These are phyloP conservation scores for Drosophila willistoni DNA, from an alignment of 1,140 invertebrate species.

Conservation along the genomic window DNA sequence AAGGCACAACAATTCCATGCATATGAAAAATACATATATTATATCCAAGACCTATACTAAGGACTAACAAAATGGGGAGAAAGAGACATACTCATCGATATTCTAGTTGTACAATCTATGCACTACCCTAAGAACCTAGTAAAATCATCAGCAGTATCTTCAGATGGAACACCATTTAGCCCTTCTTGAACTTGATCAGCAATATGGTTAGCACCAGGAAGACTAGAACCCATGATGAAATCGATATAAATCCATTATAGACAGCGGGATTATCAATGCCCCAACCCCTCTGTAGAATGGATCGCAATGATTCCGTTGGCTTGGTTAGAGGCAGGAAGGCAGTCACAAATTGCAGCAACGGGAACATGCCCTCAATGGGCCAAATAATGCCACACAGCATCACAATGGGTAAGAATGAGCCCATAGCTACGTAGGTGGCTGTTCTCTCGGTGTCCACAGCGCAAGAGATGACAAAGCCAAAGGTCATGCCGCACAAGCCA, in stretches of 20 bases:
- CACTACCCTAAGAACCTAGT: slow-evolving; percentile 74
- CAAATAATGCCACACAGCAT: slow-evolving; percentile 94
- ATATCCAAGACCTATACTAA: slow-evolving; percentile 65
- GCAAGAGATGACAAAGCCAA: slow-evolving; percentile 95
- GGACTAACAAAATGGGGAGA: slow-evolving; percentile 33
- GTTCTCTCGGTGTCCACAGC: slow-evolving; percentile 94
- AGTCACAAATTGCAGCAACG: slow-evolving; percentile 90
- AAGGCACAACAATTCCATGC: slow-evolving; percentile 71
- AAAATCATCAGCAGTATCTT: slow-evolving; percentile 62
- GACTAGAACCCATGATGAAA: slow-evolving; percentile 91
- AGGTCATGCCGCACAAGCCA: slow-evolving; percentile 96
- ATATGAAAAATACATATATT: slow-evolving; percentile 21
- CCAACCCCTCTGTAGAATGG: slow-evolving; percentile 95
- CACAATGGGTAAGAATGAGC: slow-evolving; percentile 96
- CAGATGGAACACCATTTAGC: slow-evolving; percentile 82
- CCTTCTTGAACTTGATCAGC: slow-evolving; percentile 92
- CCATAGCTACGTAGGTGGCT: slow-evolving; percentile 95
- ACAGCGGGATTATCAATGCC: slow-evolving; percentile 89
- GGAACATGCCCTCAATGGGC: slow-evolving; percentile 93
- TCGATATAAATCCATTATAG: slow-evolving; percentile 94
- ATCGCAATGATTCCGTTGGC: slow-evolving; percentile 95
- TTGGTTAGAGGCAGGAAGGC: slow-evolving; percentile 94
- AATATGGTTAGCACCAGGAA: slow-evolving; percentile 92
- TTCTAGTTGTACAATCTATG: slow-evolving; percentile 38
- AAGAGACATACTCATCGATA: slow-evolving; percentile 40